Evolutionary conservation across 2,113 vertebrate genomes (phyloP), one percentile per base, ranked within the genome.

Genomic region (Rhodinocichla rosea): DNA sequence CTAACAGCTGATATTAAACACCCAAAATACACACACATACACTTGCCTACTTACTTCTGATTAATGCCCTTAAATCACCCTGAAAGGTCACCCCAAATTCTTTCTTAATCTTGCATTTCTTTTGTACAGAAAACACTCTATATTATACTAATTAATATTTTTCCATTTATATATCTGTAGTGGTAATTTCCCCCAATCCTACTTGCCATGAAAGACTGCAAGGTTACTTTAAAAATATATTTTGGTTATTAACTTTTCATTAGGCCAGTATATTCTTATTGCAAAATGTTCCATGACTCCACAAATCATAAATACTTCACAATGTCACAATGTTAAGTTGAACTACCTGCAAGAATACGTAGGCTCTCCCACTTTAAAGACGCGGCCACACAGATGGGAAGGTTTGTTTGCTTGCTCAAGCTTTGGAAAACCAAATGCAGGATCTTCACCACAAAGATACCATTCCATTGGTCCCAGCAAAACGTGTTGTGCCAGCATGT

Each of bases 301-400:
- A 52, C 12, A 78, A 74, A 90, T 39, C 44, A 84, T 69, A 81
- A 92, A 83, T 81, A 85, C 2, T 79, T 70, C 65, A 77, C 67
- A 95, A 87, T 8, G 20, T 70, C 65, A 77, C 67, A 95, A 87
- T 7, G 20, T 10, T 6, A 57, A 32, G 45, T 3, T 68, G 76
- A 82, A 62, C 71, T 98, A 99, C 99, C 99, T 99, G 99, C 99
- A 99, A 81, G 99, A 99, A 93, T 99, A 99, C 0, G 99, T 99
- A 95, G 99, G 99, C 68, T 99, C 99, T 67, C 99, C 99, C 70
- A 99, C 99, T 98, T 99, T 99, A 96, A 99, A 99, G 85, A 99
- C 99, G 0, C 99, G 99, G 13, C 99, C 99, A 92, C 99, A 99
- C 56, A 99, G 99, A 40, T 99, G 98, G 22, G 99, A 99, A 28